Evolutionary conservation across 2,797 vertebrate species (phyloP).

Genomic region (Strix occidentalis): DNA sequence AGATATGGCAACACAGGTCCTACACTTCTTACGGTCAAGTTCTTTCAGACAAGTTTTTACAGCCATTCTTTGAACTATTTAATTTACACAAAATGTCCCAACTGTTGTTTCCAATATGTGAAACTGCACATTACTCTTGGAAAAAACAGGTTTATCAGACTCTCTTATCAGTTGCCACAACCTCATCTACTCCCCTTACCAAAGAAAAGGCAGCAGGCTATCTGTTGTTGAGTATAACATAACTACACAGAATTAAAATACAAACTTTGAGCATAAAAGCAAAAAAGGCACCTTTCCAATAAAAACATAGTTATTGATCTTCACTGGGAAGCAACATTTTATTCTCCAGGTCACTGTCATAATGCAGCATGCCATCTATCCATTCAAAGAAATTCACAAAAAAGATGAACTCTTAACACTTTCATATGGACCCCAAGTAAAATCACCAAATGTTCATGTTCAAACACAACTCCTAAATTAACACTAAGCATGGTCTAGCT

Average conservation of each 20-base stretch:
- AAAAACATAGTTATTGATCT: neutral
- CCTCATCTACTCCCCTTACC: neutral
- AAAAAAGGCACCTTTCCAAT: neutral
- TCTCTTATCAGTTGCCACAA: neutral
- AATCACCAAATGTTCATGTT: neutral
- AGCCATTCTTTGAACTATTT: neutral
- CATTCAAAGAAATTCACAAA: neutral
- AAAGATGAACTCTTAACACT: neutral
- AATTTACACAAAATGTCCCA: neutral
- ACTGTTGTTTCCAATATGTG: rapidly evolving
- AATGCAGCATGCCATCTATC: neutral
- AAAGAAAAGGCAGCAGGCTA: neutral
- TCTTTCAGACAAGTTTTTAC: neutral
- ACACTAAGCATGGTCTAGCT: neutral
- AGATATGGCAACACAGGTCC: neutral
- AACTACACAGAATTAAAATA: neutral
- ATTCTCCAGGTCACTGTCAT: neutral
- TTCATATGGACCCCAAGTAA: neutral
- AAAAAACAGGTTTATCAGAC: neutral
- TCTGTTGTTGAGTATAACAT: neutral
- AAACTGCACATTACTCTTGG: neutral
- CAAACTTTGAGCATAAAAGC: neutral
- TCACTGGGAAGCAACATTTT: neutral
- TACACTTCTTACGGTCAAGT: neutral
- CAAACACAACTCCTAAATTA: neutral